Conservation (phyloP, 2,113 vertebrate genomes). For the Osmerus mordax region DNA sequence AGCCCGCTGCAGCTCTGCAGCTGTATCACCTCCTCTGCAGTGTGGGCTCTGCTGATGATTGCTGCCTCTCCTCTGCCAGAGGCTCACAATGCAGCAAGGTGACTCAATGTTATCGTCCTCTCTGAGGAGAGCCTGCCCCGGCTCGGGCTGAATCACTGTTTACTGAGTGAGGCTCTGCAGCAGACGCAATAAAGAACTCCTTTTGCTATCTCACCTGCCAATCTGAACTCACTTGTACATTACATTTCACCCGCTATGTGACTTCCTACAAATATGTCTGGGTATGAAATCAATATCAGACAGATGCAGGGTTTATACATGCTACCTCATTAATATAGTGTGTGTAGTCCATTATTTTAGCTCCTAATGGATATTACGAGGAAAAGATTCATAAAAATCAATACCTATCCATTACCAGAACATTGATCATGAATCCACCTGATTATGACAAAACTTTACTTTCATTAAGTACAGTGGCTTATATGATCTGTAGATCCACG, state of each 20-base stretch:
- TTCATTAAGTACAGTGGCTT: too few species aligned
- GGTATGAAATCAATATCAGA: too few species aligned
- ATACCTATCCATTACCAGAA: too few species aligned
- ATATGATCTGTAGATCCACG: not conserved
- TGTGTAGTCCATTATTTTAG: too few species aligned
- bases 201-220: slow-evolving; percentile 18
- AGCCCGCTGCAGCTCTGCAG: slow-evolving; percentile 62
- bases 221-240: not conserved
- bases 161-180: slow-evolving; percentile 42
- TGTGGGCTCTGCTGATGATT: slow-evolving; percentile 48
- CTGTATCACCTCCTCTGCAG: slow-evolving; percentile 42
- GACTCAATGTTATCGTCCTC: slow-evolving; percentile 73
- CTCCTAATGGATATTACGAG: too few species aligned
- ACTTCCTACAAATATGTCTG: not conserved
- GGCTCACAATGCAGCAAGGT: slow-evolving; percentile 75
- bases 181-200: slow-evolving; percentile 44
- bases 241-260: not conserved
- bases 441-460: too few species aligned
- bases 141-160: slow-evolving; percentile 63
- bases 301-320: too few species aligned
- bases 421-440: too few species aligned
- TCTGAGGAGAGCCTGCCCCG: slow-evolving; percentile 51
- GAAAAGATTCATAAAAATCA: too few species aligned
- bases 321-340: too few species aligned
- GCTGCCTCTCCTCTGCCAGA: slow-evolving; percentile 60